Percentiles rank a stretch among this genome's conserved stretches.
These are phyloP conservation scores for Eulemur coronatus DNA, from an alignment of 2,797 vertebrate species.

Conservation along the genomic window DNA sequence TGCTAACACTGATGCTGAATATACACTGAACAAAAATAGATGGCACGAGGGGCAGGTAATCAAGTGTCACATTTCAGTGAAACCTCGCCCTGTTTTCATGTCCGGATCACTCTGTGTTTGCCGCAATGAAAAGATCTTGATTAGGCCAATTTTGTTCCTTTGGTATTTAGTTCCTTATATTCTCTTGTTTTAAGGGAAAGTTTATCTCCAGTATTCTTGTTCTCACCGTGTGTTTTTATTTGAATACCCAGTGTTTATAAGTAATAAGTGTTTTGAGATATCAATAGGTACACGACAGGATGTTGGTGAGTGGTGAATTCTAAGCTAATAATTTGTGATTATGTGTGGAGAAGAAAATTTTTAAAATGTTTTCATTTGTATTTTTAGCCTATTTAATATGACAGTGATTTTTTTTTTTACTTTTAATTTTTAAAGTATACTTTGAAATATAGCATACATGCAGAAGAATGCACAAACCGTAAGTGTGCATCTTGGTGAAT, in stretches of 20 bases:
- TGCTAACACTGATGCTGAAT: neutral
- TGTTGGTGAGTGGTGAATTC: neutral
- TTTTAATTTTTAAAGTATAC: neutral
- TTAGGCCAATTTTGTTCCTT: constrained; percentile 41
- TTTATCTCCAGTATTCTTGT: neutral
- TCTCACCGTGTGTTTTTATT: constrained; percentile 8
- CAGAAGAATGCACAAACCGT: neutral
- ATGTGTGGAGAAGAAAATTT: neutral
- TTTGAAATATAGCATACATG: neutral
- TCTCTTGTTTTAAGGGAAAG: constrained; percentile 9
- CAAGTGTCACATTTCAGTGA: neutral
- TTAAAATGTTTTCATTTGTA: neutral
- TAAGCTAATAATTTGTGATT: neutral
- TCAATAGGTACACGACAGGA: neutral
- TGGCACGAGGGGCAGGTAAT: neutral
- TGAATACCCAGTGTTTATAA: neutral
- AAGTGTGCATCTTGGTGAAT: neutral
- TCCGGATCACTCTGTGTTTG: constrained; percentile 7
- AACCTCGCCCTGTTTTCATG: neutral
- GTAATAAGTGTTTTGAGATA: neutral
- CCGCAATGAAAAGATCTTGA: constrained; percentile 33
- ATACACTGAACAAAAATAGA: neutral
- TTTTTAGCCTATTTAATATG: neutral
- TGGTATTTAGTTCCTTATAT: constrained; percentile 1
- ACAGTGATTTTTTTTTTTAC: neutral